Conservation (phyloP, 2,888 invertebrate genomes). For the Acanthosepion pharaonis region DNA sequence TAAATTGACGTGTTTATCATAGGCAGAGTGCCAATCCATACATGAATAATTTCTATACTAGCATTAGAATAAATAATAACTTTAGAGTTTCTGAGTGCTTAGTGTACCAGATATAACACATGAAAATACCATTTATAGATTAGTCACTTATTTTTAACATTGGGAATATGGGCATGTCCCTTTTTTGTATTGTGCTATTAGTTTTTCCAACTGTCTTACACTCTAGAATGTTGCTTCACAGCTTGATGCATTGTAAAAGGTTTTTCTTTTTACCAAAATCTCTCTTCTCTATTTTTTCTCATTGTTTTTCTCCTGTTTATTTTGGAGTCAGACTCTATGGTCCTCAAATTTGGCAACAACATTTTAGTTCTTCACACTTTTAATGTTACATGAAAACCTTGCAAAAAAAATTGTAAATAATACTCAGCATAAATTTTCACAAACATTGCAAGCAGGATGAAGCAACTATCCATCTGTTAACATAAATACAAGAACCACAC, state of each 20-base stretch:
- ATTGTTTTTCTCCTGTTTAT: not conserved
- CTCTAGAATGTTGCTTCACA: not conserved
- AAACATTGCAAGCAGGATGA: not conserved
- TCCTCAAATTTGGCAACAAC: slow-evolving; percentile 6
- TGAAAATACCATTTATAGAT: not conserved
- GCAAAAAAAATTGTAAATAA: not conserved
- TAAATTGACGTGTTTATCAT: too few relatives aligned
- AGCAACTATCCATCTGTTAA: not conserved
- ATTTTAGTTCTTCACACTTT: not conserved
- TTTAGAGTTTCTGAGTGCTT: too few relatives aligned
- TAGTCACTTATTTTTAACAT: not conserved
- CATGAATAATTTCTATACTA: too few relatives aligned
- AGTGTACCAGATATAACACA: not conserved
- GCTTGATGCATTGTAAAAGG: not conserved
- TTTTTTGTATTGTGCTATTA: not conserved
- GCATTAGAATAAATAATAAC: too few relatives aligned
- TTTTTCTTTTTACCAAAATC: not conserved
- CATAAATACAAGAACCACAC: not conserved
- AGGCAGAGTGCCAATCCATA: too few relatives aligned
- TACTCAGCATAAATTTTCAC: not conserved
- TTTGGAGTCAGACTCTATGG: not conserved
- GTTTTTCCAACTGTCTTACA: not conserved
- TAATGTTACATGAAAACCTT: not conserved
- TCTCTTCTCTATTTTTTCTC: not conserved
- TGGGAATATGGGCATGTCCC: not conserved